Evolutionary conservation across 1,140 invertebrate genomes (phyloP).

Genomic region (Pogonomyrmex barbatus): DNA sequence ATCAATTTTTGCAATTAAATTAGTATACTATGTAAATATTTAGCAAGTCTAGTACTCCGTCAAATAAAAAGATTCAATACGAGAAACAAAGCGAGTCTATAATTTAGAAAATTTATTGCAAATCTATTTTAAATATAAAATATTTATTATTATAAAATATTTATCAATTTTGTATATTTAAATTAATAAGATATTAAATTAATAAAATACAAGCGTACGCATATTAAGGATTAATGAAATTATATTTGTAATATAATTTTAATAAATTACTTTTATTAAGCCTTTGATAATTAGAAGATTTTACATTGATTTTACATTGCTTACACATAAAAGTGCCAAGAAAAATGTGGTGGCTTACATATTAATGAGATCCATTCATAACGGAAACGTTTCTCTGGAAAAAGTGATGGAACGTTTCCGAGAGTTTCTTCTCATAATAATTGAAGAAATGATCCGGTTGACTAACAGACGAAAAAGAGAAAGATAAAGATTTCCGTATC

Average conservation of each 20-base stretch:
- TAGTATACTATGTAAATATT: background rate
- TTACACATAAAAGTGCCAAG: background rate
- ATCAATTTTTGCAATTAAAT: background rate
- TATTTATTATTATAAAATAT: no score
- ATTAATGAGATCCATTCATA: background rate
- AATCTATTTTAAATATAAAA: background rate
- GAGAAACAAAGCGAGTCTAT: background rate
- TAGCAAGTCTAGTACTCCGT: background rate
- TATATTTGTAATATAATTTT: background rate
- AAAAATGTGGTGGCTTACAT: background rate
- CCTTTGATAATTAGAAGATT: background rate
- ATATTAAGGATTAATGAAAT: no score
- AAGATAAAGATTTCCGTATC: background rate
- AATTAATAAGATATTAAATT: no score
- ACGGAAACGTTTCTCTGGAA: background rate
- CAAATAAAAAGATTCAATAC: background rate
- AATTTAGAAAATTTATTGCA: no score
- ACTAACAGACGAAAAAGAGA: background rate
- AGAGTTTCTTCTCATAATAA: background rate
- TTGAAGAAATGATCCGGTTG: background rate
- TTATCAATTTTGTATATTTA: no score
- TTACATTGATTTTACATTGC: conserved; percentile 29
- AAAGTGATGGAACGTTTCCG: background rate
- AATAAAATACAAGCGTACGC: no score
- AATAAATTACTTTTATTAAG: background rate